Conservation (phyloP, 2,113 vertebrate species). For the Sorex fumeus region DNA sequence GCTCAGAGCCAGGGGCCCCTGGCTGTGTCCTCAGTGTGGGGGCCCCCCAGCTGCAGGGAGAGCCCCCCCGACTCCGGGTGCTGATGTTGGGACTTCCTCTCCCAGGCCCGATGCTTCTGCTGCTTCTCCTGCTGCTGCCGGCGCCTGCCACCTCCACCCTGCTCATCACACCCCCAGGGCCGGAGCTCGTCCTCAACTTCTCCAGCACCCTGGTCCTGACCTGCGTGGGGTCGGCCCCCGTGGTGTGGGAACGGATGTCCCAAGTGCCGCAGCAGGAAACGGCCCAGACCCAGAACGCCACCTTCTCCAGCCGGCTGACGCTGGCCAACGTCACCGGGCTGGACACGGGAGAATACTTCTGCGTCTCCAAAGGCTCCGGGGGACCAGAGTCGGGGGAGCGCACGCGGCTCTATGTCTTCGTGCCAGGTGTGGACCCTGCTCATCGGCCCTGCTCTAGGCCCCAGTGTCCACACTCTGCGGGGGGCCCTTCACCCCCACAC, state of each 20-base stretch:
- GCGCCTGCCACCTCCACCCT: constrained; percentile 73
- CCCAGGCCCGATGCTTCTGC: constrained; percentile 79
- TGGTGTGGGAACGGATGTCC: constrained; percentile 90
- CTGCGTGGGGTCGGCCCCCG: constrained; percentile 87
- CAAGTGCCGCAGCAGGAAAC: constrained; percentile 68
- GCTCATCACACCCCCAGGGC: constrained; percentile 87
- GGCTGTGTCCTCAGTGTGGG: neutral
- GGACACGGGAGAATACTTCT: constrained; percentile 94
- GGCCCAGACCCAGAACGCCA: constrained; percentile 33
- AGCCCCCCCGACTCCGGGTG: neutral
- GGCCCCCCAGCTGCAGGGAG: neutral
- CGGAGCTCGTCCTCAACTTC: constrained; percentile 89
- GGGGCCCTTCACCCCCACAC: neutral
- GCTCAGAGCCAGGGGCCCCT: neutral
- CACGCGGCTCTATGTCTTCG: constrained; percentile 91
- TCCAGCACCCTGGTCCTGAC: constrained; percentile 90
- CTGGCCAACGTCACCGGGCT: constrained; percentile 90
- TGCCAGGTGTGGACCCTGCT: constrained; percentile 91
- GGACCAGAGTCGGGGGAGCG: constrained; percentile 79
- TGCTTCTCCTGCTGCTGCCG: constrained; percentile 63
- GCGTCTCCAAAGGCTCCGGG: constrained; percentile 84
- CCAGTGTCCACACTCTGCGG: neutral
- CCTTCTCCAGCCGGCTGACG: constrained; percentile 89
- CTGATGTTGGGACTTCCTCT: constrained; percentile 22
- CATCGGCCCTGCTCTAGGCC: neutral